Conservation (phyloP, 2,888 invertebrate genomes). For the Dascillus cervinus region DNA sequence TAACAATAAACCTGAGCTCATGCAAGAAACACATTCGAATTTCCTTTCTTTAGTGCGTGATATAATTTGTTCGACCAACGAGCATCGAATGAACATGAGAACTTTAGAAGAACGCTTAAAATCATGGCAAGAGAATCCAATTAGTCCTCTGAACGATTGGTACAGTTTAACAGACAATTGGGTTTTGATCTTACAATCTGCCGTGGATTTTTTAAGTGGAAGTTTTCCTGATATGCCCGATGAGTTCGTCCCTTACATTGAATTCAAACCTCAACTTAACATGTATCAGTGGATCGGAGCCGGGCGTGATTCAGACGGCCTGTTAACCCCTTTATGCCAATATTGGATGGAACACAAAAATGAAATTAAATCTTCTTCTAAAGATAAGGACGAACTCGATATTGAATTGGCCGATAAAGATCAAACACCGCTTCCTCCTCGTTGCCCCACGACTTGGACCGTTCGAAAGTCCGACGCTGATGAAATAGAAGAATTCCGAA, state of each 20-base stretch:
- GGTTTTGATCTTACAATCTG: slow-evolving; percentile 67
- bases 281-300: slow-evolving; percentile 91
- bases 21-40: slow-evolving; percentile 75
- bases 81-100: slow-evolving; percentile 72
- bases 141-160: slow-evolving; percentile 77
- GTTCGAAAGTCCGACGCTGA: slow-evolving; percentile 65
- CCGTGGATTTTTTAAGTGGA: slow-evolving; percentile 76
- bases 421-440: slow-evolving; percentile 47
- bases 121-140: slow-evolving; percentile 71
- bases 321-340: slow-evolving; percentile 65
- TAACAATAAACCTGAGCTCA: slow-evolving; percentile 50
- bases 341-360: slow-evolving; percentile 67
- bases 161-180: slow-evolving; percentile 63
- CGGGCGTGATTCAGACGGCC: slow-evolving; percentile 79
- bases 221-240: slow-evolving; percentile 74
- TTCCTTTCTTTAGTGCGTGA: slow-evolving; percentile 85
- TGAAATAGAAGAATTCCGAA: slow-evolving; percentile 69
- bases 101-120: slow-evolving; percentile 67
- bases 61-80: slow-evolving; percentile 76
- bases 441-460: slow-evolving; percentile 75
- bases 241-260: slow-evolving; percentile 83
- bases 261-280: slow-evolving; percentile 65
- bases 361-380: slow-evolving; percentile 33
- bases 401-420: slow-evolving; percentile 38
- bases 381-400: slow-evolving; percentile 36